Base-by-base conservation (phyloP, 1,140 invertebrate genomes). In the Calycopis cecrops region DNA sequence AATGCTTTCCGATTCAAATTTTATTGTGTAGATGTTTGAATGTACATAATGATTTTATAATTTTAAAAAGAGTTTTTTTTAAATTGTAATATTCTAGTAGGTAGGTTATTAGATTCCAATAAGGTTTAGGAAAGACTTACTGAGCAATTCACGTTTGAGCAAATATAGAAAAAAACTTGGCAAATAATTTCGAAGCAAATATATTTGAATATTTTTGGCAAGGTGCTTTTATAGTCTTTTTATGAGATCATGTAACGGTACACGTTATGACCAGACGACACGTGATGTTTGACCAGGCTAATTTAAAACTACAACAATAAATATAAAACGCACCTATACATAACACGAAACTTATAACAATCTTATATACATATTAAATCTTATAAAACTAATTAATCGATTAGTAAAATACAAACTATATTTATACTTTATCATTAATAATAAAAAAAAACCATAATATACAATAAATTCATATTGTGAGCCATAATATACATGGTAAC, bases 221-320 rank as follows among this genome's bases (percentile, higher is more conserved):
- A 77, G 71, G 64, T 53, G 67, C 58, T 63, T 63, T 52, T 48
- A 60, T 57, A 72, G 63, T 73, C 68, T 72, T 71, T 57, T 62
- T 44, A 65, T 67, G 73, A 77, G 74, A 77, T 77, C 74, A 64
- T 67, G 67, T 68, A 63, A 73, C 72, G 71, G 53, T 56, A 62
- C 61, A 64, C 55, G 16, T 37, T 48, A 55, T 67, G 71, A 72
- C 69, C 71, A 76, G 69, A 66, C 55, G 59, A 60, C 38, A 54
- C 55, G 63, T 73, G 70, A 69, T 74, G 69, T 17, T 42, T 33
- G 34, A 40, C 17, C 40, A 44, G 40, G 40, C 40, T 16, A 14
- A 12, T 44, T 44, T 44, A 44, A 14, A 16, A 44, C 14, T 44
- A 44, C 12, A 44, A 44, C 40, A 44, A 44, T 44, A 44, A 44